phyloP scores from a whole-genome alignment of 2,888 invertebrate species.

The Plusia festucae region DNA sequence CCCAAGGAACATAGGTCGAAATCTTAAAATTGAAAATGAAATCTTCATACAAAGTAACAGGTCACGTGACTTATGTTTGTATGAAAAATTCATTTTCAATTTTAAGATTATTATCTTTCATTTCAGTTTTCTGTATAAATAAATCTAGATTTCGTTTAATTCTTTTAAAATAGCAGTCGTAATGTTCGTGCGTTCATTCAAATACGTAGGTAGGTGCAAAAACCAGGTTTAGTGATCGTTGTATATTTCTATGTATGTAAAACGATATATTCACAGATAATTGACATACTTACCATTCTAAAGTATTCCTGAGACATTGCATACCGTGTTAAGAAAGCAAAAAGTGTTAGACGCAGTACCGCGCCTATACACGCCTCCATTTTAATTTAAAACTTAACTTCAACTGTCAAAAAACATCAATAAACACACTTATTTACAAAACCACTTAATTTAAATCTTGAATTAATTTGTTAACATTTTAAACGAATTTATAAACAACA shows the following conservation, averaged over 20 bases:
- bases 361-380: conserved; percentile 68
- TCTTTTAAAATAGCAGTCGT: not conserved
- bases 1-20: too few relatives aligned
- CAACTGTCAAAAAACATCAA: conserved; percentile 58
- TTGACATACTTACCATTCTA: conserved; percentile 80
- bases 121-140: too few relatives aligned
- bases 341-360: conserved; percentile 64
- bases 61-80: too few relatives aligned
- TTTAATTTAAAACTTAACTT: conserved; percentile 59
- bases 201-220: not conserved
- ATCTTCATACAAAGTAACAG: too few relatives aligned
- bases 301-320: conserved; percentile 79
- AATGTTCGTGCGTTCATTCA: not conserved
- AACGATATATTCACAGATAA: conserved; percentile 35
- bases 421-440: conserved; percentile 36
- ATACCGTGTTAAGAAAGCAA: conserved; percentile 83
- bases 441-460: conserved; percentile 16
- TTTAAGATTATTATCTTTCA: too few relatives aligned
- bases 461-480: conserved; percentile 26
- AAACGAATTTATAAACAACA: conserved; percentile 28
- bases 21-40: too few relatives aligned
- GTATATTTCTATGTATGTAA: conserved; percentile 33
- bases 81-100: too few relatives aligned
- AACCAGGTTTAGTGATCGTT: not conserved
- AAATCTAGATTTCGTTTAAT: too few relatives aligned